These are phyloP conservation scores for Eucidaris tribuloides DNA, from an alignment of 35 echinoderm and acorn worm species.

Conservation along the genomic window DNA sequence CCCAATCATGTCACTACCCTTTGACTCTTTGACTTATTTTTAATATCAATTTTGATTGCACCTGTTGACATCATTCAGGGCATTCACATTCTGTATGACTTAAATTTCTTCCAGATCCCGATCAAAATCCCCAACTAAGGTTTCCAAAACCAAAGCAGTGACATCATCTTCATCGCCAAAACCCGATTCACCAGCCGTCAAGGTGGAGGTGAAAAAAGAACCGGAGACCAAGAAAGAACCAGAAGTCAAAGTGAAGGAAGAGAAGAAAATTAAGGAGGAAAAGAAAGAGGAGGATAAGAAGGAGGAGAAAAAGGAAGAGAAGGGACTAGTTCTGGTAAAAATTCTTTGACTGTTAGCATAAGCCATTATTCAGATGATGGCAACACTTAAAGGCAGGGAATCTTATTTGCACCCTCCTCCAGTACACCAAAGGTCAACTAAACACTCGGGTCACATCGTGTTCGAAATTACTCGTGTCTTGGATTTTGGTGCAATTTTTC, in stretches of 20 bases:
- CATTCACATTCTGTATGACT: background rate
- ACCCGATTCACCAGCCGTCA: background rate
- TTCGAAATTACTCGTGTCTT: background rate
- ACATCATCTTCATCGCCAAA: background rate
- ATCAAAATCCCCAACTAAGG: background rate
- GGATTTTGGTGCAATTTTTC: background rate
- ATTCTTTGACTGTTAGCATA: background rate
- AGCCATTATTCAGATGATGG: background rate
- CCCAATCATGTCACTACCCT: too few relatives aligned
- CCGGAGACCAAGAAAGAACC: background rate
- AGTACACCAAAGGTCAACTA: too few relatives aligned
- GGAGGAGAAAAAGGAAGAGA: slow-evolving; percentile 53
- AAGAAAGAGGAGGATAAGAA: slow-evolving; percentile 32
- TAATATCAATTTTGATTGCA: background rate
- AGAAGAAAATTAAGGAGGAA: slow-evolving; percentile 23
- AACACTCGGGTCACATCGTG: too few relatives aligned
- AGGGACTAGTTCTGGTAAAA: slow-evolving; percentile 48
- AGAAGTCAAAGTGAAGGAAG: slow-evolving; percentile 15
- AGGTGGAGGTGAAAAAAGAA: slow-evolving; percentile 18
- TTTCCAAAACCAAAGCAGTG: background rate
- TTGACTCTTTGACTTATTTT: too few relatives aligned
- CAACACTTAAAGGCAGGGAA: background rate
- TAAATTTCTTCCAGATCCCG: too few relatives aligned
- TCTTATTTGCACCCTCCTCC: background rate
- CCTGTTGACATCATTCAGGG: background rate